phyloP scores from a whole-genome alignment of 2,888 invertebrate genomes.

The Pantelozetes paolii region DNA sequence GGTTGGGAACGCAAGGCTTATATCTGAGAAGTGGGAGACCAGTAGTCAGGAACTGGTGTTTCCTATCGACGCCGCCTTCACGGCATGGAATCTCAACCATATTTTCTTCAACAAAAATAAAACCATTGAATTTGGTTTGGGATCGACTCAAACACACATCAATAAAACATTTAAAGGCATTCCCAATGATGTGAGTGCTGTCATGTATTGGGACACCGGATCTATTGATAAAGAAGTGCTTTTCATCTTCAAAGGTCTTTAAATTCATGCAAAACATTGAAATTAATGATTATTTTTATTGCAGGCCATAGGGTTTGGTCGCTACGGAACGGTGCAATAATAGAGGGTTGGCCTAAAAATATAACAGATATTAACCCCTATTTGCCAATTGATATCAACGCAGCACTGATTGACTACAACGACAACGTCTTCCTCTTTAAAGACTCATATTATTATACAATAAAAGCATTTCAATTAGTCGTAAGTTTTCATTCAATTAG shows the following conservation, averaged over 20 bases:
- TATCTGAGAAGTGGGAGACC: background rate
- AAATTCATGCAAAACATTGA: background rate
- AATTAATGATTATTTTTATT: no score
- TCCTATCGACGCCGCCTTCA: background rate
- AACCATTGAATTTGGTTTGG: background rate
- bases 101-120: background rate
- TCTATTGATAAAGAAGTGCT: background rate
- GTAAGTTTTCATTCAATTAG: background rate
- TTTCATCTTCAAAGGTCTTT: background rate
- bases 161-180: background rate
- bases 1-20: background rate
- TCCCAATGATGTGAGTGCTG: background rate
- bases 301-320: background rate
- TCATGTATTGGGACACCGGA: conserved; percentile 7
- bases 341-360: conserved; percentile 8
- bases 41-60: background rate
- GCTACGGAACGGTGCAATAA: background rate
- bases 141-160: background rate
- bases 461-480: background rate
- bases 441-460: background rate
- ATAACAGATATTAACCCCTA: background rate
- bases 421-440: background rate
- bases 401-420: background rate
- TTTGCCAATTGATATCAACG: background rate
- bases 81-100: background rate